Evolutionary conservation across 1,140 invertebrate species (phyloP), one percentile per base, ranked within the genome.

Genomic region (Lordiphosa stackelbergi): DNA sequence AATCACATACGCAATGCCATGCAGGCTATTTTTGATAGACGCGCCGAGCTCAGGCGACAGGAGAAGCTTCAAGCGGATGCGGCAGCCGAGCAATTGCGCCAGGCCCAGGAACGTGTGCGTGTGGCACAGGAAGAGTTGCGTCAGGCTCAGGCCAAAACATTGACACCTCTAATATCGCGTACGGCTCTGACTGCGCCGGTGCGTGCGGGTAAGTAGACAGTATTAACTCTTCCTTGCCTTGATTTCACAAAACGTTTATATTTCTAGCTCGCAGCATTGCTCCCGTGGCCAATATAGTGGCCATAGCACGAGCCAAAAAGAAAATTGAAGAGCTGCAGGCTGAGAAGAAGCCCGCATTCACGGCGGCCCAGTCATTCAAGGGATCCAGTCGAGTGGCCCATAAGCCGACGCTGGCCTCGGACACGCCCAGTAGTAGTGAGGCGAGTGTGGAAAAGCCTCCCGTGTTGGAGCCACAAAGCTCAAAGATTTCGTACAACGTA

Each of bases 401-500:
- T 73, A 75, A 66, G 38, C 51, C 79, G 0, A 71, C 78, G 0
- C 49, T 43, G 8, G 75, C 73, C 0, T 13, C 79, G 22, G 77
- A 83, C 24, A 37, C 38, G 10, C 58, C 51, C 28, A 65, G 31
- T 24, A 6, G 11, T 24, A n/a, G 11, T 3, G 74, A 49, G 3
- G 54, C 12, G 4, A 52, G 53, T 47, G 52, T 47, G 62, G 22
- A 88, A 81, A 43, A 90, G 59, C 91, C 91, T 0, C 88, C 89
- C 28, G 90, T 92, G 12, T 68, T 96, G 37, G 92, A 94, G 87
- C 89, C 92, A 48, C 89, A 94, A 10, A 92, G 91, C 43, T 93
- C 93, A 10, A 97, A 96, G 88, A 94, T 97, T 49, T 92, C 95
- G 4, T 91, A 92, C 34, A 96, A 94, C 69, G 91, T 96, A 47